phyloP scores from a whole-genome alignment of 2,113 vertebrate species.

The Morphnarchus princeps region DNA sequence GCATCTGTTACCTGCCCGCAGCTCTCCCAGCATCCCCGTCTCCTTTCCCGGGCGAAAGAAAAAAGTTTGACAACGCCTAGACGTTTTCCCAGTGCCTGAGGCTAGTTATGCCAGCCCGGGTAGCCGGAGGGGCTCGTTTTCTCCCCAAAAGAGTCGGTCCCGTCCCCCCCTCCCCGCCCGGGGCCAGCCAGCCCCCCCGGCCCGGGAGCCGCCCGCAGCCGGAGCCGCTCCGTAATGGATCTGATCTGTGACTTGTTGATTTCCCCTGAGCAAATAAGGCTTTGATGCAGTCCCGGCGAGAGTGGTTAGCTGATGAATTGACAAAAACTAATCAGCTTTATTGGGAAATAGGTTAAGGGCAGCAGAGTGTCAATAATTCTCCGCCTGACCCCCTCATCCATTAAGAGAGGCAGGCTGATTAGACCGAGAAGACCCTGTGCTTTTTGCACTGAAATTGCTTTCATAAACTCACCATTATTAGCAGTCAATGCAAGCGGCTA shows the following conservation, averaged over 20 bases:
- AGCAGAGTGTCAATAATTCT: constrained; percentile 92
- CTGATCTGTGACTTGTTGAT: constrained; percentile 92
- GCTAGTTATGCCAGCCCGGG: background rate
- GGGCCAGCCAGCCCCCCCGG: background rate
- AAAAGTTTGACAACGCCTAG: background rate
- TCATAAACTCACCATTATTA: constrained; percentile 84
- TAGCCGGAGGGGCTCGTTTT: background rate
- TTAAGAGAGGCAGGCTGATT: constrained; percentile 91
- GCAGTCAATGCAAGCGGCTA: constrained; percentile 71
- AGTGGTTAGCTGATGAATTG: constrained; percentile 92
- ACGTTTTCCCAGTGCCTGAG: background rate
- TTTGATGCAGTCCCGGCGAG: constrained; percentile 80
- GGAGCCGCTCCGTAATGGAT: constrained; percentile 69
- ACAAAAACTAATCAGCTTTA: constrained; percentile 98
- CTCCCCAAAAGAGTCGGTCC: background rate
- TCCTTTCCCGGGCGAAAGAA: background rate
- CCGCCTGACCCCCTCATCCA: constrained; percentile 90
- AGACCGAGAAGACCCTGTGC: constrained; percentile 78
- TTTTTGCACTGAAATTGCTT: constrained; percentile 78
- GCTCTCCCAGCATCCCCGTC: background rate
- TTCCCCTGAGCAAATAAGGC: constrained; percentile 93
- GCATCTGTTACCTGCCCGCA: background rate
- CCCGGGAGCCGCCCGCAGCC: constrained; percentile 50
- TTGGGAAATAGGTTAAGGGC: constrained; percentile 98
- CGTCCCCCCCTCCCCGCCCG: too few species aligned